Conservation (phyloP, 1,140 invertebrate genomes). For the Drosophila rufa region DNA sequence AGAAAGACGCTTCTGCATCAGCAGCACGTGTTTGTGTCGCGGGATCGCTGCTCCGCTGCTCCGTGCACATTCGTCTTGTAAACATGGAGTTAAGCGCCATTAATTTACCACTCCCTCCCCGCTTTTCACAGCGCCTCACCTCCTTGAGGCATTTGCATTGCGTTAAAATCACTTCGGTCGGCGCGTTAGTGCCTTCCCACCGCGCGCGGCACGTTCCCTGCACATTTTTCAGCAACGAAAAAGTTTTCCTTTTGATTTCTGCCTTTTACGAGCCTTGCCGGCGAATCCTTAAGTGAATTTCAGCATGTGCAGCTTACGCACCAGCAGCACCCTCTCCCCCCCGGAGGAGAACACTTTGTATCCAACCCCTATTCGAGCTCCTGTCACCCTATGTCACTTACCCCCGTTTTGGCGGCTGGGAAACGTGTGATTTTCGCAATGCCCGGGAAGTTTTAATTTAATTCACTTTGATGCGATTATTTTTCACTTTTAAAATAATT, state of each 20-base stretch:
- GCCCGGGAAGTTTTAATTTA: constrained; percentile 72
- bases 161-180: constrained; percentile 67
- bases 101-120: constrained; percentile 61
- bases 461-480: constrained; percentile 78
- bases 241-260: constrained; percentile 73
- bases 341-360: too few relatives aligned
- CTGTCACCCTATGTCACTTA: background rate
- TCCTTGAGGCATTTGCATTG: constrained; percentile 45
- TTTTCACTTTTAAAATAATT: constrained; percentile 67
- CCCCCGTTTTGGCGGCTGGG: background rate
- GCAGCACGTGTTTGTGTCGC: constrained; percentile 9
- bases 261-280: constrained; percentile 53
- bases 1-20: constrained; percentile 14
- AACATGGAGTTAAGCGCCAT: constrained; percentile 82
- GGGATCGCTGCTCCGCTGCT: constrained; percentile 10
- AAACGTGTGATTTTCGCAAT: constrained; percentile 71
- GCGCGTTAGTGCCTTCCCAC: constrained; percentile 50
- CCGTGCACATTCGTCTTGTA: constrained; percentile 77
- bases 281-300: constrained; percentile 78
- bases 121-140: background rate
- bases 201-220: constrained; percentile 54
- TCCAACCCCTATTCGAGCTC: background rate
- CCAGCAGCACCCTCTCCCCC: too few relatives aligned
- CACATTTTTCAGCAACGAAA: constrained; percentile 63
- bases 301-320: constrained; percentile 71